Base-by-base conservation (phyloP, 2,888 invertebrate species). In the Xylota sylvarum region DNA sequence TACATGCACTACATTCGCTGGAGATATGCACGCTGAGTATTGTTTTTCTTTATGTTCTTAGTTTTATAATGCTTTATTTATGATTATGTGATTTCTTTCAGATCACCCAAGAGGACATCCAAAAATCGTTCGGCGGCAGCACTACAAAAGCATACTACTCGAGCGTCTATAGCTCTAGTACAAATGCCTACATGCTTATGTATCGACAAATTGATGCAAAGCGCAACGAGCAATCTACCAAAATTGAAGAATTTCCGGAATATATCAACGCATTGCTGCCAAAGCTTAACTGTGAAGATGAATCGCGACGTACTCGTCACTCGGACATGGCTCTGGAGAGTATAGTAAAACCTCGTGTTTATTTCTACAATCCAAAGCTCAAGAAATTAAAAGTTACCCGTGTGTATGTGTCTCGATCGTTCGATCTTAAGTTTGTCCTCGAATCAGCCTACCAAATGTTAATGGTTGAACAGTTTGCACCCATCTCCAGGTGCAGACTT, bases 131-230 rank as follows among this genome's bases (percentile, higher is more conserved):
- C 91, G 97, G 97, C 7, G 97, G 97, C 12, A 96, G 96, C 35
- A 95, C 95, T 35, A 94, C 95, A 32, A 93, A 94, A 82, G 94
- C 94, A 12, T 96, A 95, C 90, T 96, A 96, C 90, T 95, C 95
- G 14, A 95, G 96, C 48, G 95, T 95, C 40, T 96, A 95, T 90
- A 95, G 95, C 88, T 95, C 96, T 72, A 97, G 97, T 89, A 97
- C 97, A 56, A 97, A 97, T 92, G 97, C 97, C 0, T 97, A 97
- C 90, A 97, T 97, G 97, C 93, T 98, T 76, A 97, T 97, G 96
- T 98, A 97, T 90, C 93, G 97, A 60, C 96, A 96, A 92, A 94
- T 95, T 56, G 95, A 96, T 91, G 92, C 93, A 58, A 93, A 93
- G 58, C 92, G 94, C 30, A 96, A 96, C 90, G 93, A 94, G 79